phyloP scores from a whole-genome alignment of 2,888 invertebrate genomes.

The Polyommatus iphigenia region DNA sequence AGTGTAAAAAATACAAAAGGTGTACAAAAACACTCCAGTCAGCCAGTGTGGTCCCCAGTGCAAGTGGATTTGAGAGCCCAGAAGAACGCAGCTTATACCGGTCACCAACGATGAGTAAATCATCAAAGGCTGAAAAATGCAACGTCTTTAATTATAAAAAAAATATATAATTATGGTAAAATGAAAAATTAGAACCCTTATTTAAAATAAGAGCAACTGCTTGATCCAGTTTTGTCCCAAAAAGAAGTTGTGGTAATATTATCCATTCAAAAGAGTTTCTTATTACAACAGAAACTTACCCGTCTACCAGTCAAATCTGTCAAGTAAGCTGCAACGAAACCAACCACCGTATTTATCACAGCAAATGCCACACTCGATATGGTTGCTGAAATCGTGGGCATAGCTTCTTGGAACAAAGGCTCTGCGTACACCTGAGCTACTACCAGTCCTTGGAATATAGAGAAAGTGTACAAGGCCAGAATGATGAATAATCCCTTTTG shows the following conservation, averaged over 20 bases:
- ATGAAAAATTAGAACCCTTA: not conserved
- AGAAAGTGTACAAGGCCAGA: constrained; percentile 49
- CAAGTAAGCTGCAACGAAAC: constrained; percentile 55
- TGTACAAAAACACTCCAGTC: constrained; percentile 44
- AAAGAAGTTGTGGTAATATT: too few species aligned
- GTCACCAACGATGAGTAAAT: constrained; percentile 46
- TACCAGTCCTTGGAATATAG: constrained; percentile 63
- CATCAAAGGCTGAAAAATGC: constrained; percentile 43
- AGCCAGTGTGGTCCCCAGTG: constrained; percentile 45
- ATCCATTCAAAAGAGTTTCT: too few species aligned
- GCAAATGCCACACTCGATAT: constrained; percentile 57
- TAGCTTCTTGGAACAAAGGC: constrained; percentile 57
- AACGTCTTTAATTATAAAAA: not conserved
- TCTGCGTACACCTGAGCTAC: constrained; percentile 64
- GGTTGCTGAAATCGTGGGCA: constrained; percentile 57
- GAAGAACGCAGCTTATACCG: constrained; percentile 42
- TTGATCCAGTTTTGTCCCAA: not conserved
- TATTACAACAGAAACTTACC: constrained; percentile 46
- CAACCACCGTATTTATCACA: constrained; percentile 48
- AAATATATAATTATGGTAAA: too few species aligned
- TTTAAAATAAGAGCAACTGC: not conserved
- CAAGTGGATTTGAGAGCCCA: constrained; percentile 46
- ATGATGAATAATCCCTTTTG: constrained; percentile 52
- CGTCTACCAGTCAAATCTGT: constrained; percentile 58
- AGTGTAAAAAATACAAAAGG: constrained; percentile 40